Percentiles rank a stretch among this genome's conserved stretches.
These are phyloP conservation scores for Zosterops lateralis DNA, from an alignment of 2,113 vertebrate species.

Conservation along the genomic window DNA sequence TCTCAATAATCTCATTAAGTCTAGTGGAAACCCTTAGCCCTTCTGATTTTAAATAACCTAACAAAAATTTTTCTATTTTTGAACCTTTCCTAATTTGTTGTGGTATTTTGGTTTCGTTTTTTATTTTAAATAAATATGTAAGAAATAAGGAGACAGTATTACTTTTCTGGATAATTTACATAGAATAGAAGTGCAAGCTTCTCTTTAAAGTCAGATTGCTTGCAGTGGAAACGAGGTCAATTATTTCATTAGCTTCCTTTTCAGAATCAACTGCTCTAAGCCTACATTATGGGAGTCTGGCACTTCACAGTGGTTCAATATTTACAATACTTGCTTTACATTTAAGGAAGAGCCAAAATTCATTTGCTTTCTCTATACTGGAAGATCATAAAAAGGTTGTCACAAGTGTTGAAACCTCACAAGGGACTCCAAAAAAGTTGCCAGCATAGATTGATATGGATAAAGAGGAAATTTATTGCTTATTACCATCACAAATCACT, in stretches of 20 bases:
- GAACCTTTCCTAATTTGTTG: neutral
- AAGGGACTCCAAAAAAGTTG: neutral
- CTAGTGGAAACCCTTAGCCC: neutral
- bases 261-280: slow-evolving; percentile 5
- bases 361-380: neutral
- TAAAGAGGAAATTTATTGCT: neutral
- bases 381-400: neutral
- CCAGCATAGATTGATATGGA: neutral
- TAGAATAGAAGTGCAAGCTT: neutral
- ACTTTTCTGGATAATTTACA: neutral
- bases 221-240: slow-evolving; percentile 19
- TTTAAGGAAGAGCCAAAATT: slow-evolving; percentile 27
- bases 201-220: slow-evolving; percentile 13
- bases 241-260: slow-evolving; percentile 55
- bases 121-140: neutral
- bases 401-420: neutral
- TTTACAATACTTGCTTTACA: slow-evolving; percentile 37
- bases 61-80: neutral
- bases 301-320: slow-evolving; percentile 4
- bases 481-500: neutral
- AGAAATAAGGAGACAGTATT: neutral
- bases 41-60: neutral
- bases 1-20: neutral
- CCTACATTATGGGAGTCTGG: neutral
- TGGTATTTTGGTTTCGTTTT: neutral